phyloP scores from a whole-genome alignment of 2,113 vertebrate species.

The Nothobranchius kuhntae region DNA sequence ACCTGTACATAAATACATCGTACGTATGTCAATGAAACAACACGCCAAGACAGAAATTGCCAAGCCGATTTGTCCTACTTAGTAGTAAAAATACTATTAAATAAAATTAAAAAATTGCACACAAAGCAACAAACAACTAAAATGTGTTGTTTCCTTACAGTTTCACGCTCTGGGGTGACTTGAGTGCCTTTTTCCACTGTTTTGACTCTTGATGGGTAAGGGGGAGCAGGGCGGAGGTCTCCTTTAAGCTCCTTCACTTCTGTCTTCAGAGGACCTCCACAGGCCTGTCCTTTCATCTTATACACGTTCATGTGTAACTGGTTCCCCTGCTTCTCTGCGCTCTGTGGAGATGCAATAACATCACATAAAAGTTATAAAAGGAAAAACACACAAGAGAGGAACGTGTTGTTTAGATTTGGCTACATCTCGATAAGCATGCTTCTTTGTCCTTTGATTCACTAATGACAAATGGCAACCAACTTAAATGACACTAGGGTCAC shows the following conservation, averaged over 20 bases:
- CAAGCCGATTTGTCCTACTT: no score
- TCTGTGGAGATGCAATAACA: slow-evolving; percentile 69
- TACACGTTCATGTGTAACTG: slow-evolving; percentile 92
- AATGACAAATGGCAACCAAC: not conserved
- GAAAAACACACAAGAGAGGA: not conserved
- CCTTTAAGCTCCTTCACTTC: slow-evolving; percentile 78
- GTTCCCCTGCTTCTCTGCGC: slow-evolving; percentile 90
- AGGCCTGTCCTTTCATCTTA: slow-evolving; percentile 75
- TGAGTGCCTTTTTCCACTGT: slow-evolving; percentile 83
- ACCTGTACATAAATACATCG: slow-evolving; percentile 54
- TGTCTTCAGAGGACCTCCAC: slow-evolving; percentile 63
- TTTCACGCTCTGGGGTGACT: slow-evolving; percentile 79
- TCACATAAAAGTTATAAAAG: not conserved
- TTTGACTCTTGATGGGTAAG: slow-evolving; percentile 79
- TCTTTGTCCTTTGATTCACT: not conserved
- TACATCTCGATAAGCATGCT: not conserved
- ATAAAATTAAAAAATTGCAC: not conserved
- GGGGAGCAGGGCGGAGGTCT: slow-evolving; percentile 82
- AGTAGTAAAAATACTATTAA: not conserved
- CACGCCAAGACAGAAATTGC: no score
- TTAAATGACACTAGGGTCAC: not conserved
- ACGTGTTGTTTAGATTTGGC: no score
- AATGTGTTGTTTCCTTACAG: slow-evolving; percentile 60
- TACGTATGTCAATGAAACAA: not conserved
- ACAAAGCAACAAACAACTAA: not conserved